Base-by-base conservation (phyloP, 2,113 vertebrate species). In the Bujurquina vittata region DNA sequence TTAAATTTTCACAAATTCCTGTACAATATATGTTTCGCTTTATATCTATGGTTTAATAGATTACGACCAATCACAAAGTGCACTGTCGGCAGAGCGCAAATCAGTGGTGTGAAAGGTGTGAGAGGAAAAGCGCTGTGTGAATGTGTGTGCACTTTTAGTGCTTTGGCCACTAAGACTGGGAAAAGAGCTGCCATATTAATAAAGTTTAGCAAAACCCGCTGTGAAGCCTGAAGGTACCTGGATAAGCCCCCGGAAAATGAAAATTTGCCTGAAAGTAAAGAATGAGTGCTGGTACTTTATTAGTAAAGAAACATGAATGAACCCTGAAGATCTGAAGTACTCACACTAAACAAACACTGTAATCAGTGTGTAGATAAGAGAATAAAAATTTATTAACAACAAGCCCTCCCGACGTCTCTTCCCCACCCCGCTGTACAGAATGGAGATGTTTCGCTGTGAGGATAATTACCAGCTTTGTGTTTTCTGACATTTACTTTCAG, bases 401-500 rank as follows among this genome's bases (percentile, higher is more conserved):
- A 54, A 72, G 46, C 17, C 46, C 46, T 72, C 46, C 67, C n/a
- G 67, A 72, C 33, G 26, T 52, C 18, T 75, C 26, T 46, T 52
- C 46, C 67, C 26, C 0, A 1, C 10, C 67, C 35, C 20, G 20
- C 61, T 40, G 20, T 72, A 33, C 26, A 54, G 26, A 72, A 54
- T 72, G 67, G 67, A 72, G 67, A 72, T 54, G 7, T 59, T 61
- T 56, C 17, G 26, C 22, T 9, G 10, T 75, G 58, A 80, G 46
- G 62, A 62, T 57, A 80, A 86, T 84, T 65, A 58, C 61, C 4
- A 4, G 15, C 57, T 80, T 74, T 72, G 31, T 67, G 60, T 75
- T 75, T 82, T 80, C 37, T 84, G 62, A 26, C 83, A 83, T 80
- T 83, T 77, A 79, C 10, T 22, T 72, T 72, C 67, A 81, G 61